These are phyloP conservation scores for Caenorhabditis imperialis DNA, from an alignment of 2,888 invertebrate species.

Conservation along the genomic window DNA sequence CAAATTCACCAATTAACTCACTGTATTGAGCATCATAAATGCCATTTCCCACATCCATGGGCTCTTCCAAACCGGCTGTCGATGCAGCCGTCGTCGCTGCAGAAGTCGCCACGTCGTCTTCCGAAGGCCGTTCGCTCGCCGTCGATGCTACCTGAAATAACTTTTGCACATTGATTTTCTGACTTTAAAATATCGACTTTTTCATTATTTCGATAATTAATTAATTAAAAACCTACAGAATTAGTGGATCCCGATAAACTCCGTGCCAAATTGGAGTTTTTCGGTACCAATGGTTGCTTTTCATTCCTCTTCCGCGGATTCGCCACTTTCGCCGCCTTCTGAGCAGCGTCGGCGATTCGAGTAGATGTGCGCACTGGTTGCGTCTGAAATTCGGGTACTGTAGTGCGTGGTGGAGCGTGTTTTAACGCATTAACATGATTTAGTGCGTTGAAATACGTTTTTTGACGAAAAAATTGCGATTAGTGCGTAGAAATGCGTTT, in stretches of 20 bases:
- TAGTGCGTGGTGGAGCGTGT: too few relatives aligned
- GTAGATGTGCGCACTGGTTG: slow-evolving; percentile 36
- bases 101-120: slow-evolving; percentile 19
- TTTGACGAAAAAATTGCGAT: too few relatives aligned
- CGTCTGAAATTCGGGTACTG: too few relatives aligned
- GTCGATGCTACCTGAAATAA: slow-evolving; percentile 44
- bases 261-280: slow-evolving; percentile 58
- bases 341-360: slow-evolving; percentile 37
- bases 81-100: slow-evolving; percentile 2
- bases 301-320: slow-evolving; percentile 44
- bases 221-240: slow-evolving; percentile 28
- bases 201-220: background rate
- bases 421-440: too few relatives aligned
- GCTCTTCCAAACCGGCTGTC: slow-evolving; percentile 7
- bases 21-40: slow-evolving; percentile 23
- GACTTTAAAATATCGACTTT: too few relatives aligned
- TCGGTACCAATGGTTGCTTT: slow-evolving; percentile 55
- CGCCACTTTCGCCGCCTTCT: slow-evolving; percentile 28
- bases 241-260: slow-evolving; percentile 59
- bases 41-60: background rate
- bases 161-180: too few relatives aligned
- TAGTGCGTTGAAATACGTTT: too few relatives aligned
- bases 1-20: too few relatives aligned
- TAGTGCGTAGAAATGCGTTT: too few relatives aligned
- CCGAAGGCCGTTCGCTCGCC: slow-evolving; percentile 24